Conservation (phyloP, 2,888 invertebrate genomes). For the Drosophila neotestacea region DNA sequence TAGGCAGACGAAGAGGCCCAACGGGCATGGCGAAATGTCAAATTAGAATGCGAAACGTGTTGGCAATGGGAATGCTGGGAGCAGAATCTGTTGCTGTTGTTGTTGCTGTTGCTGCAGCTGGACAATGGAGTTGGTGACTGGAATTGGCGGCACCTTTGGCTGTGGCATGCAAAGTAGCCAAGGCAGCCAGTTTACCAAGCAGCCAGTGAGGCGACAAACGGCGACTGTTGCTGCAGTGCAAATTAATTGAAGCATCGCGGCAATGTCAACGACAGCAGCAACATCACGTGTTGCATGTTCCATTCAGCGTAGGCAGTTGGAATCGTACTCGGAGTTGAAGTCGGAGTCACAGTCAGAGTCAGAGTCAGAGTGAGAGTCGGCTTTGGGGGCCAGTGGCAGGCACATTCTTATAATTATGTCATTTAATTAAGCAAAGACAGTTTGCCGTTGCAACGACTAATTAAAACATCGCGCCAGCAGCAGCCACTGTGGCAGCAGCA, state of each 20-base stretch:
- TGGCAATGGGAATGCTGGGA: conserved; percentile 63
- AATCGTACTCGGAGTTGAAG: conserved; percentile 27
- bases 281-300: conserved; percentile 82
- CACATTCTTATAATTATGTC: conserved; percentile 85
- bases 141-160: conserved; percentile 78
- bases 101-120: conserved; percentile 41
- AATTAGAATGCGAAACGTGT: conserved; percentile 84
- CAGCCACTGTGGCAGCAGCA: conserved; percentile 25
- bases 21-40: conserved; percentile 71
- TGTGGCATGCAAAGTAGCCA: conserved; percentile 76
- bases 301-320: conserved; percentile 74
- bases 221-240: conserved; percentile 68
- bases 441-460: conserved; percentile 80
- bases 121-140: conserved; percentile 66
- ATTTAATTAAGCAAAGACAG: conserved; percentile 84
- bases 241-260: conserved; percentile 81
- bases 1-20: conserved; percentile 40
- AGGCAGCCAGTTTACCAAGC: conserved; percentile 2
- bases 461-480: conserved; percentile 83
- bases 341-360: conserved; percentile 23
- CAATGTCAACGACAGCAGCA: conserved; percentile 78
- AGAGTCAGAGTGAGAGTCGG: conserved; percentile 38
- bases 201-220: conserved; percentile 53
- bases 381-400: conserved; percentile 61
- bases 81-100: conserved; percentile 10